These are phyloP conservation scores for Micropoecilia bifurca DNA, from an alignment of 2,797 vertebrate genomes.

Conservation along the genomic window DNA sequence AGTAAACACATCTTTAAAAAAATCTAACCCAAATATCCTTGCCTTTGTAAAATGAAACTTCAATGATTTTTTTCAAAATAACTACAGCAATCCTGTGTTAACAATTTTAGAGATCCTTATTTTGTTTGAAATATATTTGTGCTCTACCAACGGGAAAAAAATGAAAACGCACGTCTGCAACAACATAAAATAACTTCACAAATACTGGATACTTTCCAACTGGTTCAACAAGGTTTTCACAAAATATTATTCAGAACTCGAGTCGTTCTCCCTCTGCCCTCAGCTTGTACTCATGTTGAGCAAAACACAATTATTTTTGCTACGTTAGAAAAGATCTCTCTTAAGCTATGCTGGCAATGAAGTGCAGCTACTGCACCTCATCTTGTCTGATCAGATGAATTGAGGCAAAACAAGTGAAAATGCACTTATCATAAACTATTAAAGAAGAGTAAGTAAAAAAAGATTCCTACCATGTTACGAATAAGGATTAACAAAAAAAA, in stretches of 20 bases:
- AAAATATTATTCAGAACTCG: neutral
- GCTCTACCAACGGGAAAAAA: neutral
- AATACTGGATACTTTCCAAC: neutral
- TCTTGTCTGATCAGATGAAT: conserved; percentile 39
- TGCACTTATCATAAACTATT: conserved; percentile 20
- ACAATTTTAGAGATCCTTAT: no score
- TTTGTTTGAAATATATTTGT: neutral
- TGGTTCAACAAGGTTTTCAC: neutral
- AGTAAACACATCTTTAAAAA: neutral
- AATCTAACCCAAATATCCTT: neutral
- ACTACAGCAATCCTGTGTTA: no score
- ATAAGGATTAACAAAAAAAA: neutral
- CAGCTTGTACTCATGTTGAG: conserved; percentile 41
- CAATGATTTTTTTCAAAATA: neutral
- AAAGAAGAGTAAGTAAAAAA: conserved; percentile 9
- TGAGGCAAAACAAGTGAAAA: conserved; percentile 24
- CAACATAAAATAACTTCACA: neutral
- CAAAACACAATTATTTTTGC: conserved; percentile 64
- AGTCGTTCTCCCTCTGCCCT: conserved; percentile 21
- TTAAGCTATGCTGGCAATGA: conserved; percentile 57
- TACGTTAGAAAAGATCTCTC: conserved; percentile 42
- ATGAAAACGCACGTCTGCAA: neutral
- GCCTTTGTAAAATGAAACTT: neutral
- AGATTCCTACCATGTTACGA: neutral
- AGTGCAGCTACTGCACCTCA: conserved; percentile 54